A percentile compares a stretch with the other conserved stretches of the same genome.
Conservation (phyloP, 2,888 invertebrate genomes). For the Ellobium chinense region DNA sequence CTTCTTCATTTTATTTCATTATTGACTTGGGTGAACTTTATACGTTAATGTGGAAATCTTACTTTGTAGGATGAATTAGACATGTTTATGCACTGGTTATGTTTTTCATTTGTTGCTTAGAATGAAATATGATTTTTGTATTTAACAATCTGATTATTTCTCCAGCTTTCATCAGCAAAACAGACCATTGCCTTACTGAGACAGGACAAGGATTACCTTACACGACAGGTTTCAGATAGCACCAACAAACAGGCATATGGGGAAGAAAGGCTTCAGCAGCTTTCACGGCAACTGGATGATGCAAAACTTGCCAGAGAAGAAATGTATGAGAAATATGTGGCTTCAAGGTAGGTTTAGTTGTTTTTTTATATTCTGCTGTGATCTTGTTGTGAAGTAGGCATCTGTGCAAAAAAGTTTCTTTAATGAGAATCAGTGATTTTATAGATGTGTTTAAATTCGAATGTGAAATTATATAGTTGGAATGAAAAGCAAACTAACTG, state of each 20-base stretch:
- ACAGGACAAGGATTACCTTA: slow-evolving; percentile 78
- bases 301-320: slow-evolving; percentile 76
- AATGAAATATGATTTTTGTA: no score
- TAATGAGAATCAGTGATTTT: not conserved
- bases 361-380: no score
- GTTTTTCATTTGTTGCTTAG: no score
- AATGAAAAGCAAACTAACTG: no score
- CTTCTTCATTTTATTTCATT: no score
- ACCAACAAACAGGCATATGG: slow-evolving; percentile 68
- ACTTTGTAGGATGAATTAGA: no score
- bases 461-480: not conserved
- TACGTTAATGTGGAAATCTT: no score
- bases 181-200: slow-evolving; percentile 73
- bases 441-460: not conserved
- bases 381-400: no score
- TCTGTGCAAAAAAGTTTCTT: not conserved
- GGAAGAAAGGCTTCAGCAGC: slow-evolving; percentile 72
- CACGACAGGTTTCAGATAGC: slow-evolving; percentile 72
- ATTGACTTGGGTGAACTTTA: no score
- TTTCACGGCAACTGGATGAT: slow-evolving; percentile 73
- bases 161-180: slow-evolving; percentile 67
- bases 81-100: no score
- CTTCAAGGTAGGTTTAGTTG: slow-evolving; percentile 68
- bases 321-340: slow-evolving; percentile 79
- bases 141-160: not conserved